These are phyloP conservation scores for Drosophila arawakana DNA, from an alignment of 1,140 invertebrate genomes.

Conservation along the genomic window DNA sequence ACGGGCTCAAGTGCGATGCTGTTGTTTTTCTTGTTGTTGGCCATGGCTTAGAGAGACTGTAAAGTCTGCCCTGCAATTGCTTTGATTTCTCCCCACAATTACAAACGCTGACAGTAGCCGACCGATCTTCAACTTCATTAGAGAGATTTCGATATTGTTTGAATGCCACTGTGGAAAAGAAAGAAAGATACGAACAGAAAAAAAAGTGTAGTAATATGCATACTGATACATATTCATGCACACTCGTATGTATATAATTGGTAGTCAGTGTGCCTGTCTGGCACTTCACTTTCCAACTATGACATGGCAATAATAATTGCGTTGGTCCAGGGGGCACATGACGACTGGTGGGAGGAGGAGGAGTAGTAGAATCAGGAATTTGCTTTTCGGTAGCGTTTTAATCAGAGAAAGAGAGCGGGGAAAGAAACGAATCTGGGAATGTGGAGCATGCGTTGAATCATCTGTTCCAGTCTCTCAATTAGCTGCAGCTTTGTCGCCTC, in stretches of 20 bases:
- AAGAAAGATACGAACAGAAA: constrained; percentile 5
- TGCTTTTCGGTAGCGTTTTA: constrained; percentile 64
- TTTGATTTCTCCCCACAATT: constrained; percentile 67
- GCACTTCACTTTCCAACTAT: constrained; percentile 81
- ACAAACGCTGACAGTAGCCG: constrained; percentile 77
- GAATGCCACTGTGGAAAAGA: constrained; percentile 70
- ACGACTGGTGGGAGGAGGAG: background rate
- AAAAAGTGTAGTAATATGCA: constrained; percentile 29
- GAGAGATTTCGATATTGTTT: constrained; percentile 82
- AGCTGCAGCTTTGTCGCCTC: constrained; percentile 68
- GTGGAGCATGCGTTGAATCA: constrained; percentile 69
- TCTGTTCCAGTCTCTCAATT: constrained; percentile 68
- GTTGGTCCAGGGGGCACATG: background rate
- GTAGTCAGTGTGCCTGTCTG: constrained; percentile 45
- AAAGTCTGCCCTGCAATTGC: constrained; percentile 48
- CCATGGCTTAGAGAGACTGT: background rate
- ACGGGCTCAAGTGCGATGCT: constrained; percentile 43
- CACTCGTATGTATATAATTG: constrained; percentile 27
- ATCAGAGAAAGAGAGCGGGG: constrained; percentile 13
- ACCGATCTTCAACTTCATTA: constrained; percentile 84
- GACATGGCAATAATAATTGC: constrained; percentile 81
- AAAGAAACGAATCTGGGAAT: constrained; percentile 39
- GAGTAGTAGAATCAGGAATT: background rate
- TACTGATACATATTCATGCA: constrained; percentile 29
- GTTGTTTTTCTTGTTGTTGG: constrained; percentile 11